Conservation (phyloP, 2,888 invertebrate species). For the Erpobdella octoculata region DNA sequence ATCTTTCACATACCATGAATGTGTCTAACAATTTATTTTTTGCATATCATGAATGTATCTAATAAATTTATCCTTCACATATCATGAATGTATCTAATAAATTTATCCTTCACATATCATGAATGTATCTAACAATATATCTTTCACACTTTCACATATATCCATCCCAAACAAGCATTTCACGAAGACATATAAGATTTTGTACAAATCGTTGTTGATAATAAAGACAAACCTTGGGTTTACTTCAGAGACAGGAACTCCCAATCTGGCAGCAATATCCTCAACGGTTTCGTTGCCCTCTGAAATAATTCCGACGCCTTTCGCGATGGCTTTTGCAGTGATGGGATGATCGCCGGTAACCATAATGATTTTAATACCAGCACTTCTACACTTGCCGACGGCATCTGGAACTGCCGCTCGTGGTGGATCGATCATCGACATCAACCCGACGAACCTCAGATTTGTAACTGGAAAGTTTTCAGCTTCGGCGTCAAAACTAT, state of each 20-base stretch:
- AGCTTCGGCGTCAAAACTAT: constrained; percentile 68
- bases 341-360: constrained; percentile 59
- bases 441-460: constrained; percentile 80
- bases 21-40: too few relatives aligned
- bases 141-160: too few relatives aligned
- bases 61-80: too few relatives aligned
- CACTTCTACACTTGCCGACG: constrained; percentile 89
- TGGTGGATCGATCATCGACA: constrained; percentile 98
- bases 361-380: constrained; percentile 75
- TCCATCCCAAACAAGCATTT: too few relatives aligned
- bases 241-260: constrained; percentile 51
- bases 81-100: too few relatives aligned
- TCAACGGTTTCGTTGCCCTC: constrained; percentile 47
- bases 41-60: too few relatives aligned
- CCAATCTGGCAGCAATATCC: constrained; percentile 71
- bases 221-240: constrained; percentile 46
- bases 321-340: constrained; percentile 58
- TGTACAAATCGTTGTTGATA: neutral
- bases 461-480: constrained; percentile 75
- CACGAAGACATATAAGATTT: neutral
- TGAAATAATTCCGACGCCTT: constrained; percentile 38
- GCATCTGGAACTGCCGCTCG: constrained; percentile 96
- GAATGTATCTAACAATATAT: neutral
- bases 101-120: too few relatives aligned
- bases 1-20: too few relatives aligned